Evolutionary conservation across 2,113 vertebrate genomes (phyloP), one percentile per base, ranked within the genome.

Genomic region (Nycticorax nycticorax): DNA sequence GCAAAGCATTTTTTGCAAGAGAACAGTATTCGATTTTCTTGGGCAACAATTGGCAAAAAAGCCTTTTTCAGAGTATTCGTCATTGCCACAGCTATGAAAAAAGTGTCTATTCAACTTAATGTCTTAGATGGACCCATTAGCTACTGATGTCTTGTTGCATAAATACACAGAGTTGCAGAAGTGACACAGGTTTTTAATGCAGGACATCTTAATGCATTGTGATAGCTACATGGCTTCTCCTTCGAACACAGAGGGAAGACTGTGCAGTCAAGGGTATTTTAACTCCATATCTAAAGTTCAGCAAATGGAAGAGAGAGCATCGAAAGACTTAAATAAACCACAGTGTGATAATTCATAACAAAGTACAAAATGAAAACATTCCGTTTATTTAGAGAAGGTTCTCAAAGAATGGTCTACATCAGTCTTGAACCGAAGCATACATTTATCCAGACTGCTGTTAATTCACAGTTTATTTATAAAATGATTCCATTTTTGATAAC

Each of bases 61-160:
- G 45, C 92, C 67, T 82, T 90, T 97, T 91, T 76, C 95, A 93
- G 96, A 93, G 72, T 89, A 80, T 88, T 85, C 68, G 78, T 95
- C 95, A 96, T 94, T 97, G 94, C 83, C 71, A 82, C 75, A 80
- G 84, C 95, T 95, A 93, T 75, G 92, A 96, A 97, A 96, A 97
- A 92, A 88, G 91, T 97, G 98, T 98, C 98, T 94, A 74, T 96
- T 97, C 97, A 90, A 75, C 68, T 97, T 78, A 97, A 41, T 84
- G 90, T 97, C 94, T 96, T 39, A 76, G 88, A 78, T 74, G 77
- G 93, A 96, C 64, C 94, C 97, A 95, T 97, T 97, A 97, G 96
- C 91, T 95, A 82, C 96, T 86, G 95, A 93, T 98, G 98, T 97
- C 97, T 96, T 94, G 88, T 91, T 98, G 96, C 91, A 96, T 97